Conservation (phyloP, 2,113 vertebrate genomes). For the Cryptotis parvus region DNA sequence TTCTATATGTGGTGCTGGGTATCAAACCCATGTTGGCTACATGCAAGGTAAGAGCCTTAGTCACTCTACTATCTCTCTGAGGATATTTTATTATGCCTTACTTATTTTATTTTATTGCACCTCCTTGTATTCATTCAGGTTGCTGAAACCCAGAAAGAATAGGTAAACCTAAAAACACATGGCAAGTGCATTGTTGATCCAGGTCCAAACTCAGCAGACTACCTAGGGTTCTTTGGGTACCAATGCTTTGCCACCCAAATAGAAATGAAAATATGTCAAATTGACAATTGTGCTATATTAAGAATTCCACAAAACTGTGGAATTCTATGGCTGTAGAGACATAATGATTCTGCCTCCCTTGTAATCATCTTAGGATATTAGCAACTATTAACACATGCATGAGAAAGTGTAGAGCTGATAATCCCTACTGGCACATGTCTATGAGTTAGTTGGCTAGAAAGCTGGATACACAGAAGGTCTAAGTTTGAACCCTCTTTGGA, state of each 20-base stretch:
- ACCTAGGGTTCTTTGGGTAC: background rate
- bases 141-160: background rate
- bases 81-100: no score
- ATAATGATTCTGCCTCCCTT: background rate
- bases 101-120: no score
- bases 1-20: no score
- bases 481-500: background rate
- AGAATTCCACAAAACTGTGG: background rate
- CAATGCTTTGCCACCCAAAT: background rate
- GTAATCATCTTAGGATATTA: background rate
- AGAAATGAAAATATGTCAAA: background rate
- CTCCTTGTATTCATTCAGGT: background rate
- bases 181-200: background rate
- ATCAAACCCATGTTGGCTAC: no score
- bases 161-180: background rate
- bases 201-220: background rate
- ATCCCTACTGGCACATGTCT: background rate
- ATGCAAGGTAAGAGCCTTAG: no score
- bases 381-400: background rate
- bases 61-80: no score
- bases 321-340: no score
- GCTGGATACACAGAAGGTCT: background rate
- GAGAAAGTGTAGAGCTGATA: background rate
- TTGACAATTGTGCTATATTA: background rate
- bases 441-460: no score